Evolutionary conservation across 2,113 vertebrate genomes (phyloP), one percentile per base, ranked within the genome.

Genomic region (Oreochromis aureus): DNA sequence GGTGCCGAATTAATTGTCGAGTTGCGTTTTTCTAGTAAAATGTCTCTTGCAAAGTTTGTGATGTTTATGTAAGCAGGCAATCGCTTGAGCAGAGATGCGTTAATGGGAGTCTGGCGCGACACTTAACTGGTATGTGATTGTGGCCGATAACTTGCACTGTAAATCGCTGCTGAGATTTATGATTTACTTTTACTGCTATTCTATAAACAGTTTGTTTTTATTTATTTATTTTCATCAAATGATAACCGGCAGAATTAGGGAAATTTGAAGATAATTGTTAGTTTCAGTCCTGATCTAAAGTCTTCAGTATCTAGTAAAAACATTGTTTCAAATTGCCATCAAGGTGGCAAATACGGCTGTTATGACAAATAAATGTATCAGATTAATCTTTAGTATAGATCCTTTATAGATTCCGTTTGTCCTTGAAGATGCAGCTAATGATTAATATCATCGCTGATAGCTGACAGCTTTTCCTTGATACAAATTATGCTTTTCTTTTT

Each of bases 11-110:
- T 36, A 54, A 80, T 18, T n/a, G 53, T 5, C 1, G 6, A 18
- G 3, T 27, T 8, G 1, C 32, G 7, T 41, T 48, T 48, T 22
- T n/a, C 13, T 55, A 2, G 2, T 30, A 2, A 56, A 22, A 46
- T 30, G 10, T n/a, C 10, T 66, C n/a, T 1, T 7, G 3, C 0
- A 19, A 18, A 4, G 4, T 53, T 4, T 36, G 44, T 8, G 18
- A 53, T 5, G 2, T 27, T 12, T 48, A 6, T 32, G 58, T 2
- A 5, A n/a, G 34, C 48, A 46, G 56, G 1, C 30, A 48, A 27
- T 10, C 7, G 6, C 22, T 6, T 11, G 7, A 6, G 22, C 3
- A 6, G 7, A 41, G 9, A 7, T 32, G 1, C 71, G 19, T 34
- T 27, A 11, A 27, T 3, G 18, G 59, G 34, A 83, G 83, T 89